Conservation (phyloP, 2,888 invertebrate genomes). For the Acanthosoma haemorrhoidale region DNA sequence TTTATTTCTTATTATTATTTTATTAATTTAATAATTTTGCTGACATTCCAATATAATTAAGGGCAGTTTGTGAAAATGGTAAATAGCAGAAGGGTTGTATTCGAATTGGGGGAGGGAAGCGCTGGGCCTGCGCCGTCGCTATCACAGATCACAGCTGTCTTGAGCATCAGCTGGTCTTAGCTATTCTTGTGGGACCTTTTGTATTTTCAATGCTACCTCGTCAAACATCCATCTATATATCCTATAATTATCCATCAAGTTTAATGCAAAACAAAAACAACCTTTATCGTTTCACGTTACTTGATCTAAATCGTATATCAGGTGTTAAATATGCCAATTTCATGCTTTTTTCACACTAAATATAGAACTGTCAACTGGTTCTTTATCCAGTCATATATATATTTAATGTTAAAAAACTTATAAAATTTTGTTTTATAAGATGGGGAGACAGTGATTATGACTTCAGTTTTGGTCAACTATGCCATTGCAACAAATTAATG, state of each 20-base stretch:
- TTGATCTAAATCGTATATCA: neutral
- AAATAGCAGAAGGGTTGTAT: no score
- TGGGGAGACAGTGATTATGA: slow-evolving; percentile 15
- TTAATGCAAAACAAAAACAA: neutral
- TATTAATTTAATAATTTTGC: no score
- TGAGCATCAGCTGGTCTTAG: neutral
- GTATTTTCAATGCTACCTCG: neutral
- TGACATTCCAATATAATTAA: no score
- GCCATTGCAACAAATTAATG: slow-evolving; percentile 39
- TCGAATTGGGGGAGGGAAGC: no score
- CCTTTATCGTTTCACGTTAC: neutral
- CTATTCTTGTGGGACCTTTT: neutral
- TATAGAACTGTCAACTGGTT: slow-evolving; percentile 4
- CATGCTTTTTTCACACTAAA: slow-evolving; percentile 7
- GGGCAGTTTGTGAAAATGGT: no score
- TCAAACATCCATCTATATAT: neutral
- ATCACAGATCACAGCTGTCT: no score
- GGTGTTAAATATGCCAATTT: slow-evolving; percentile 7
- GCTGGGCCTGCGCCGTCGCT: no score
- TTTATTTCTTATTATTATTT: no score
- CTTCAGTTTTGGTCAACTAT: slow-evolving; percentile 32
- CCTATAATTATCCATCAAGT: neutral
- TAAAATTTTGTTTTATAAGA: neutral
- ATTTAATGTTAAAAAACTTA: neutral
- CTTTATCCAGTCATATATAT: neutral